Evolutionary conservation across 2,888 invertebrate species (phyloP).

Genomic region (Beris chalybata): DNA sequence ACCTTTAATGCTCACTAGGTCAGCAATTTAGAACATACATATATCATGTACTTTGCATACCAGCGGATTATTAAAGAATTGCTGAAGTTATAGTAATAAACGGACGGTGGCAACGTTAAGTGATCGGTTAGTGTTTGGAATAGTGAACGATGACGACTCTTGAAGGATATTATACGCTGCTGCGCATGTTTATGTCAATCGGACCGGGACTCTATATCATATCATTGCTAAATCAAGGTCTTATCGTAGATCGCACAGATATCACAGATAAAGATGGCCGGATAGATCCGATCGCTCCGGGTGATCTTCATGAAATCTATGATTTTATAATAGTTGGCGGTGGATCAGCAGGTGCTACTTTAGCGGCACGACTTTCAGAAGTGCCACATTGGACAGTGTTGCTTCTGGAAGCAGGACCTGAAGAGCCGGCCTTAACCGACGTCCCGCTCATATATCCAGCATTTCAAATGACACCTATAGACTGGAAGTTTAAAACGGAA

Average conservation of each 20-base stretch:
- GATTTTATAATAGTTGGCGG: conserved; percentile 82
- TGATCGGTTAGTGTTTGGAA: too few species aligned
- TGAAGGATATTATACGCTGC: conserved; percentile 59
- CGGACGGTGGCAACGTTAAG: too few species aligned
- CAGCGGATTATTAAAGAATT: too few species aligned
- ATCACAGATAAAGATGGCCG: conserved; percentile 69
- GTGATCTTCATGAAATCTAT: conserved; percentile 64
- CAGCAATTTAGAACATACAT: too few species aligned
- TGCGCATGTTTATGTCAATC: conserved; percentile 65
- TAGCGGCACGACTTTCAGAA: conserved; percentile 78
- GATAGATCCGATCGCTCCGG: conserved; percentile 60
- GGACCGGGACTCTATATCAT: conserved; percentile 68
- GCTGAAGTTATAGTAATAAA: too few species aligned
- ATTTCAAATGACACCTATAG: conserved; percentile 72
- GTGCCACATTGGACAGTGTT: conserved; percentile 71
- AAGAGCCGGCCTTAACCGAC: conserved; percentile 72
- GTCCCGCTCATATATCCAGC: conserved; percentile 71
- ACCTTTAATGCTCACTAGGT: too few species aligned
- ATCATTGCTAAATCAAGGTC: conserved; percentile 65
- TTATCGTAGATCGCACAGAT: conserved; percentile 68
- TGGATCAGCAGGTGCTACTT: conserved; percentile 78
- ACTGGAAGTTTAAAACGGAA: conserved; percentile 82
- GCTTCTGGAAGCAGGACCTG: conserved; percentile 78
- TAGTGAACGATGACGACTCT: conserved; percentile 35
- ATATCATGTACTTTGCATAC: too few species aligned